Evolutionary conservation across 2,888 invertebrate genomes (phyloP), one percentile per base, ranked within the genome.

Genomic region (Apodemia mormo): DNA sequence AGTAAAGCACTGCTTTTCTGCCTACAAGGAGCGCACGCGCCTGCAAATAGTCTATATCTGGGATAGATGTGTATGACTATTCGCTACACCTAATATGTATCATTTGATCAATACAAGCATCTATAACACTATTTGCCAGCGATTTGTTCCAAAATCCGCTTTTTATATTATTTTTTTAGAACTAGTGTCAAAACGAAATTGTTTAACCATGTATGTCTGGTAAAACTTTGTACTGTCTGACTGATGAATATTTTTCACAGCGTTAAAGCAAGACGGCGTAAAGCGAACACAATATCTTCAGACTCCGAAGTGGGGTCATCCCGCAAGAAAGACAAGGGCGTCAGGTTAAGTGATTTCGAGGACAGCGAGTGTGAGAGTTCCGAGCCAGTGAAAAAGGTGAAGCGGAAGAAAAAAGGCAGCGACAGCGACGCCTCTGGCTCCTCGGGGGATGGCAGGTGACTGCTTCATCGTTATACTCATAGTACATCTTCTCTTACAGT

Each of bases 291-390:
- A 1, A 90, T 93, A 78, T 90, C 87, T 0, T 92, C 92, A 0
- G 92, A 89, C 73, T 92, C 91, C 0, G 93, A 92, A 65, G 88
- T 81, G 9, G 90, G 88, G 0, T 80, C 85, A 1, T 85, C 87
- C 0, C 82, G 83, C 5, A 83, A 80, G 70, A 86, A 85, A 14
- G 81, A 81, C 29, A 73, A 71, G 1, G 77, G 75, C 2, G 81
- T 73, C 0, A 82, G 73, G 66, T 6, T 84, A 66, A 92, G 90
- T 71, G 93, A 92, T 75, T 92, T 92, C 68, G 92, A 91, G 8
- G 90, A 90, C 58, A 87, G 88, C 0, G 89, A 85, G 0, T 87
- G 82, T 0, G 88, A 90, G 1, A 79, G 78, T 68, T 86, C 84
- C 0, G 86, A 85, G 49, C 71, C 84, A 0, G 73, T 66, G 0